Base-by-base conservation (phyloP, 2,797 vertebrate genomes). In the Notolepis coatsorum region DNA sequence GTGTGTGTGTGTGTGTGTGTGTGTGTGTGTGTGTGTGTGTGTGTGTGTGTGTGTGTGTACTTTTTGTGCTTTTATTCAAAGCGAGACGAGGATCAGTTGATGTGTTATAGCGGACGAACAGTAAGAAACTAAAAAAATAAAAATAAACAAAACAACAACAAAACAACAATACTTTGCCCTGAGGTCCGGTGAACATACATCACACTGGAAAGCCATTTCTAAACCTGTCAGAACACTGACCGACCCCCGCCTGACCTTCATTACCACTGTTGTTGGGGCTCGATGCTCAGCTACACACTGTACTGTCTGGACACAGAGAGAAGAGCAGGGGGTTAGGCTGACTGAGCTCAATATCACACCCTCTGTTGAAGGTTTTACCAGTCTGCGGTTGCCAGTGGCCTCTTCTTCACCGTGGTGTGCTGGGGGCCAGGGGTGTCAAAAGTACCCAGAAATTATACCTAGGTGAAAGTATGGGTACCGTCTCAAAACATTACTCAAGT, bases 161-260 rank as follows among this genome's bases (percentile, higher is more conserved):
- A 78, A 79, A 73, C 63, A n/a, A n/a, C 61, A 82, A 79, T 86
- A 81, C 80, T n/a, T n/a, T 88, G 78, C 84, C 75, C 84, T 70
- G 61, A 88, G 88, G 88, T 88, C 90, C 81, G 85, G 78, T 81
- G 80, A 90, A 88, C 88, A 90, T 89, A 88, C 79, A 89, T 91
- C 89, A 90, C 87, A 82, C 81, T 72, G 82, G 70, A 88, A 87
- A 89, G 75, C 80, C 84, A 91, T 93, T 92, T 89, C 91, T 90
- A 89, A 88, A 89, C 61, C 88, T 90, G 88, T 90, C 91, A 92
- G 71, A 64, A 49, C 73, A 63, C 62, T 68, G 66, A 77, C 72
- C 78, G 85, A 86, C 86, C 82, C 82, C 77, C 78, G 73, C 43
- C 77, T 78, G 83, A 83, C 87, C 88, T 87, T 86, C 71, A 87